phyloP scores from a whole-genome alignment of 1,140 invertebrate genomes.

The Tetraneura akinire region DNA sequence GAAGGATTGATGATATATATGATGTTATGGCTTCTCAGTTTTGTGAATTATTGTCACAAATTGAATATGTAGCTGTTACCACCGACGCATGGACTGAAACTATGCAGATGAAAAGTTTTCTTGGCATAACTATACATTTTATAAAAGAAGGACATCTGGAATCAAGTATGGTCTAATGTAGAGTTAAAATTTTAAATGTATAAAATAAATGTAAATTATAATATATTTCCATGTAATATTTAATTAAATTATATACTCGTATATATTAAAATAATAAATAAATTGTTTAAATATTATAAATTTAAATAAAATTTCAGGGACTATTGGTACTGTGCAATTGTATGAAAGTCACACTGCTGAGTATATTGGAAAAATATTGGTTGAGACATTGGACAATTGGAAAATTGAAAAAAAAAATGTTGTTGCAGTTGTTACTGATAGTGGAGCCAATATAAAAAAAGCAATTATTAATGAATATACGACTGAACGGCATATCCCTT shows the following conservation, averaged over 20 bases:
- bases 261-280: too few relatives aligned
- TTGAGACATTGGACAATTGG: neutral
- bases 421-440: conserved; percentile 59
- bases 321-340: neutral
- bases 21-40: neutral
- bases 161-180: too few relatives aligned
- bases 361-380: neutral
- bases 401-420: conserved; percentile 52
- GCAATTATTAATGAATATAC: conserved; percentile 57
- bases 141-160: neutral
- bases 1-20: neutral
- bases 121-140: neutral
- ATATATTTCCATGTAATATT: neutral
- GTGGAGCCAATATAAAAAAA: conserved; percentile 58
- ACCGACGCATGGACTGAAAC: neutral
- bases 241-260: neutral
- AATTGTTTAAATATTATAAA: too few relatives aligned
- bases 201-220: neutral
- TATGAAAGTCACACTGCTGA: neutral
- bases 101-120: neutral
- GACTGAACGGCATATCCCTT: conserved; percentile 57
- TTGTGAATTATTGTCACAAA: neutral
- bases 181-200: too few relatives aligned
- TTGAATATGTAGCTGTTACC: neutral
- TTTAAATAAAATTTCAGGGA: neutral